Evolutionary conservation across 2,113 vertebrate species (phyloP).

Genomic region (Peromyscus maniculatus): DNA sequence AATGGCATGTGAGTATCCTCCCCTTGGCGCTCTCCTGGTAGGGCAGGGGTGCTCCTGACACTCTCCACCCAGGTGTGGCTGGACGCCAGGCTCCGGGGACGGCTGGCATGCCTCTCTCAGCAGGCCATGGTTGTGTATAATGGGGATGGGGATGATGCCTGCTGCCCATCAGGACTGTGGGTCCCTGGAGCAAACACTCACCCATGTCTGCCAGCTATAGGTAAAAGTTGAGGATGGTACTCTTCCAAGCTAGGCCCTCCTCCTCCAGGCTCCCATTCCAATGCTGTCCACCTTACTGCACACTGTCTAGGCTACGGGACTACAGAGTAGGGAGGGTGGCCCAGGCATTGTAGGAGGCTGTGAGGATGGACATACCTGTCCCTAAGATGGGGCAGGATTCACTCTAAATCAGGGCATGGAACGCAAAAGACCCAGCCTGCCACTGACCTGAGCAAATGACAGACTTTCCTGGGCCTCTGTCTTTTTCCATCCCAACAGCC

Average conservation of each 20-base stretch:
- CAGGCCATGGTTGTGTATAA: background rate
- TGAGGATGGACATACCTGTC: background rate
- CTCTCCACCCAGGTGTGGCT: conserved; percentile 72
- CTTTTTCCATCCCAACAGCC: background rate
- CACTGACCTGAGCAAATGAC: background rate
- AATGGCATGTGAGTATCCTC: conserved; percentile 86
- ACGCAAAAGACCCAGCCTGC: background rate
- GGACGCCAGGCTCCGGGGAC: conserved; percentile 69
- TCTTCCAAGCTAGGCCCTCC: background rate
- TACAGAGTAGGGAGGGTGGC: background rate
- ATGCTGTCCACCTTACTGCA: background rate
- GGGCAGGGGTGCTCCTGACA: conserved; percentile 81
- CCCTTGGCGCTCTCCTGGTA: conserved; percentile 86
- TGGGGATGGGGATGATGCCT: background rate
- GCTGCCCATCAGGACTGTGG: background rate
- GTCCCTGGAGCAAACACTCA: background rate
- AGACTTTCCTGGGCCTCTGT: background rate
- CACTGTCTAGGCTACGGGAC: background rate
- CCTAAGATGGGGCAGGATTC: background rate
- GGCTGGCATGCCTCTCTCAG: conserved; percentile 67
- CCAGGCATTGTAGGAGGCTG: background rate
- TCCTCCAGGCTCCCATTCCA: too few species aligned
- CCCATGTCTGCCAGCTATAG: background rate
- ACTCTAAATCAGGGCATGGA: background rate
- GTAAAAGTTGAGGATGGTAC: background rate